A percentile compares a stretch with the other conserved stretches of the same genome.
Evolutionary conservation across 2,888 invertebrate species (phyloP).

Genomic region (Molorchus minor): DNA sequence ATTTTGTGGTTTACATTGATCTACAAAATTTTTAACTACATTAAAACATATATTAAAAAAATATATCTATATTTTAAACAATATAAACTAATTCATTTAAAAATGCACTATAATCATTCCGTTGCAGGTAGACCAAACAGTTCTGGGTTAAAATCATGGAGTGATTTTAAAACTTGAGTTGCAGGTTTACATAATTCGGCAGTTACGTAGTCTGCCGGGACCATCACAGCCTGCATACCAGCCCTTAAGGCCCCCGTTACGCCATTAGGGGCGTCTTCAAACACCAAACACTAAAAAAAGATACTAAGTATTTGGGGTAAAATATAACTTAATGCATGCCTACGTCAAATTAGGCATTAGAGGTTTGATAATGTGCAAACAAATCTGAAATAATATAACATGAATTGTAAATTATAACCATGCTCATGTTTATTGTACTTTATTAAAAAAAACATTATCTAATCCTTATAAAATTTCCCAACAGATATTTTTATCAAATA

Average conservation of each 20-base stretch:
- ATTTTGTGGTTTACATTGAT: background rate
- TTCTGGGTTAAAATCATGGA: constrained; percentile 85
- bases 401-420: no score
- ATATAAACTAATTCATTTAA: constrained; percentile 16
- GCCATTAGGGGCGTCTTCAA: constrained; percentile 94
- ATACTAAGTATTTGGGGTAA: no score
- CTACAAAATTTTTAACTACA: background rate
- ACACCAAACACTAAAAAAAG: constrained; percentile 72
- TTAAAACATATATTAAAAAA: background rate
- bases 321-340: no score
- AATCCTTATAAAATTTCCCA: no score
- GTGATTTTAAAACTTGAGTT: constrained; percentile 75
- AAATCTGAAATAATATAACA: no score
- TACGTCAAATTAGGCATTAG: no score
- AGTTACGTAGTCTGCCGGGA: constrained; percentile 72
- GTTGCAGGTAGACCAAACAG: constrained; percentile 82
- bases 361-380: no score
- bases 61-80: background rate
- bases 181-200: constrained; percentile 67
- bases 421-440: no score
- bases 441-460: no score
- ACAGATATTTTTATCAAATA: no score
- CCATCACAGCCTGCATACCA: constrained; percentile 88
- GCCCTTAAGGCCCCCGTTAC: constrained; percentile 80
- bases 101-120: constrained; percentile 55